Conservation (phyloP, 2,797 vertebrate genomes). For the Gymnothorax javanicus region DNA sequence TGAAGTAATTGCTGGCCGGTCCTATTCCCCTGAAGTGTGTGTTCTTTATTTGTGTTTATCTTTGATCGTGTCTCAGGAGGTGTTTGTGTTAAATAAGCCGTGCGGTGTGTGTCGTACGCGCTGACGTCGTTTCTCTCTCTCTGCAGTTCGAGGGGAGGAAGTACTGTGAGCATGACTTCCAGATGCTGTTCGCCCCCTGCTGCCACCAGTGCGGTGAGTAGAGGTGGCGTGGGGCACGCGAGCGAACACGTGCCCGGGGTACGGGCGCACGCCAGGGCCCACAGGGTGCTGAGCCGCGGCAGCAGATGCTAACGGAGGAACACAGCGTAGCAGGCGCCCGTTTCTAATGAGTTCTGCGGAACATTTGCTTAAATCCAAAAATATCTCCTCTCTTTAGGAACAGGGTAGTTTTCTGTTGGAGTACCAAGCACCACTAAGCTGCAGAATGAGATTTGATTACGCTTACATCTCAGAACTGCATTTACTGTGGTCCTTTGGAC, state of each 20-base stretch:
- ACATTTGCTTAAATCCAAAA: neutral
- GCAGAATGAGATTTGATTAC: neutral
- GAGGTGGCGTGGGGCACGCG: neutral
- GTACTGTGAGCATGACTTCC: conserved; percentile 98
- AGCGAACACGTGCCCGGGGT: neutral
- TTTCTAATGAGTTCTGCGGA: neutral
- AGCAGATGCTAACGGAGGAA: neutral
- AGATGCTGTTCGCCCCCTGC: conserved; percentile 98
- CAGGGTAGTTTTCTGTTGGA: too few relatives aligned
- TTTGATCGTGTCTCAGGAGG: neutral
- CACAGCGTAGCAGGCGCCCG: neutral
- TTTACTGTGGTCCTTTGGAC: neutral
- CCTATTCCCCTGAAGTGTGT: neutral
- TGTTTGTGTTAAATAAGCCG: neutral
- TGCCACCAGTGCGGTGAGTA: conserved; percentile 97
- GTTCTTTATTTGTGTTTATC: neutral
- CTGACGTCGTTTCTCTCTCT: conserved; percentile 43
- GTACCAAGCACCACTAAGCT: neutral
- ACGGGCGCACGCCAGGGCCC: neutral
- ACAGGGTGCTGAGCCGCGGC: neutral
- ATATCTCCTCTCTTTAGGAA: neutral
- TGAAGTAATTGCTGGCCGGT: neutral
- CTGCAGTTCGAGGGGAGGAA: conserved; percentile 97
- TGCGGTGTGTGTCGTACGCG: neutral
- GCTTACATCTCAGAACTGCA: neutral